These are phyloP conservation scores for Dasysyrphus tricinctus DNA, from an alignment of 2,888 invertebrate genomes.

Conservation along the genomic window DNA sequence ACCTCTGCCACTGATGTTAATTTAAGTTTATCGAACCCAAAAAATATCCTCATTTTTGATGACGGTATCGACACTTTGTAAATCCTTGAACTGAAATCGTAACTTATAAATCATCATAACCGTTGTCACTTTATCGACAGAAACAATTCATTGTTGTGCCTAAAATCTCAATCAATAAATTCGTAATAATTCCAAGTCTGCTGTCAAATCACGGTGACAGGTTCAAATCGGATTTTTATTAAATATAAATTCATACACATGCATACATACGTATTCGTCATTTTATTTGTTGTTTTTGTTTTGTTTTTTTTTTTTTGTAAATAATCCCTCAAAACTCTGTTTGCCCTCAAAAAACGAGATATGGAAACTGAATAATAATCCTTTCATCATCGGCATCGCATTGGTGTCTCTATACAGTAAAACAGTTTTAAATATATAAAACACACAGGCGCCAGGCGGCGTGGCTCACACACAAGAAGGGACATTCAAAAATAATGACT, in stretches of 20 bases:
- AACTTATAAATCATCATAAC: slow-evolving; percentile 34
- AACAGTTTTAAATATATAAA: slow-evolving; percentile 45
- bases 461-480: slow-evolving; percentile 27
- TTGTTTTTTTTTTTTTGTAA: slow-evolving; percentile 9
- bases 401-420: slow-evolving; percentile 21
- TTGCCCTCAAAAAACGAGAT: slow-evolving; percentile 22
- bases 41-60: background rate
- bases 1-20: background rate
- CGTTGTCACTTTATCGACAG: slow-evolving; percentile 35
- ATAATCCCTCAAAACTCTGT: slow-evolving; percentile 47
- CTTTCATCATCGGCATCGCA: slow-evolving; percentile 36
- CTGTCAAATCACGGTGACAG: slow-evolving; percentile 65
- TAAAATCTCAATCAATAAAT: slow-evolving; percentile 57
- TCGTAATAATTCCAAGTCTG: slow-evolving; percentile 49
- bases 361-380: slow-evolving; percentile 18
- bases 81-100: background rate
- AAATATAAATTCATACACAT: background rate
- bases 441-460: slow-evolving; percentile 8
- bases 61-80: slow-evolving; percentile 22
- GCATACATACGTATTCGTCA: background rate
- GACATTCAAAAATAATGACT: slow-evolving; percentile 27
- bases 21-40: background rate
- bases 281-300: slow-evolving; percentile 8
- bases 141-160: slow-evolving; percentile 24
- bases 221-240: slow-evolving; percentile 64